Evolutionary conservation across 2,888 invertebrate genomes (phyloP).

Genomic region (Lithophane socia): DNA sequence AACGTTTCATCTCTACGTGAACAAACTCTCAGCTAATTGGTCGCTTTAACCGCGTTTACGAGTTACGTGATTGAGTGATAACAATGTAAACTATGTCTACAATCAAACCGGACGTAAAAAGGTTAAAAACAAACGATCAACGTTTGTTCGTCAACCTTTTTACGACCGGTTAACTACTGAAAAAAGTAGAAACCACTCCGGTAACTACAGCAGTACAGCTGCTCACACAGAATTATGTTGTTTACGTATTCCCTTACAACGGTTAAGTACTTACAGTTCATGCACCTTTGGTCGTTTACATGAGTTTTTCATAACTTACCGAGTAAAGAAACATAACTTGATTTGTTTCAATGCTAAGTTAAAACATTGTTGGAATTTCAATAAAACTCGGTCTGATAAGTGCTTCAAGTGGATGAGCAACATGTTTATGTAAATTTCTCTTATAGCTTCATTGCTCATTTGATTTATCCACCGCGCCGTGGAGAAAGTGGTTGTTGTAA

Average conservation of each 20-base stretch:
- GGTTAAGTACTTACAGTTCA: constrained; percentile 38
- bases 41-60: constrained; percentile 34
- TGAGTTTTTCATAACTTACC: constrained; percentile 42
- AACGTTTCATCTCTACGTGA: constrained; percentile 51
- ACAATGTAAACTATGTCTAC: constrained; percentile 33
- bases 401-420: constrained; percentile 24
- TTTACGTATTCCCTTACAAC: constrained; percentile 52
- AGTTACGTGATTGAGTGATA: constrained; percentile 48
- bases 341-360: constrained; percentile 18
- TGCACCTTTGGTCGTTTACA: constrained; percentile 45
- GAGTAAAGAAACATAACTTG: constrained; percentile 20
- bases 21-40: constrained; percentile 47
- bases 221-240: constrained; percentile 48
- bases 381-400: constrained; percentile 8
- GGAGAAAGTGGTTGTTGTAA: constrained; percentile 53
- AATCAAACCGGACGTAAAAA: constrained; percentile 40
- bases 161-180: constrained; percentile 32
- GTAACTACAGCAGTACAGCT: constrained; percentile 42
- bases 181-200: constrained; percentile 46
- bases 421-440: constrained; percentile 41
- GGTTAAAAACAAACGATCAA: constrained; percentile 31
- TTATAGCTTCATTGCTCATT: constrained; percentile 33
- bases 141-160: background rate
- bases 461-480: constrained; percentile 28
- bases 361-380: constrained; percentile 21